Evolutionary conservation across 2,113 vertebrate genomes (phyloP), one percentile per base, ranked within the genome.

Genomic region (Pachyramphus minor): DNA sequence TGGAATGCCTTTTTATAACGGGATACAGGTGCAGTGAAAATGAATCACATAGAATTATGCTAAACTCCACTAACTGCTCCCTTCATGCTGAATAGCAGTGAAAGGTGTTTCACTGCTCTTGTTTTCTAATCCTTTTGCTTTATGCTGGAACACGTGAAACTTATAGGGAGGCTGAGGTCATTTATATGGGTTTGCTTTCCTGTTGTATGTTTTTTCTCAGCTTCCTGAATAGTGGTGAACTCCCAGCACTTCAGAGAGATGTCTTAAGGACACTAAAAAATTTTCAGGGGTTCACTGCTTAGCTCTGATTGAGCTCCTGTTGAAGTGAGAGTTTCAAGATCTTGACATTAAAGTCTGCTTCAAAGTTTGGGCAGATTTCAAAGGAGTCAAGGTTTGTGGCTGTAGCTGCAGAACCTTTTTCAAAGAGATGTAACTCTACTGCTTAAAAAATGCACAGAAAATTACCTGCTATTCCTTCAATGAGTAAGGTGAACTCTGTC

Each of bases 61-160:
- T 96, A 60, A 95, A 78, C 52, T 92, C 68, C 64, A 60, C 76
- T 88, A 60, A 93, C 76, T 92, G 72, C 35, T 97, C 73, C 76
- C 82, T 91, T 83, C 68, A 11, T 59, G 60, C 75, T 68, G 56
- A 92, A 45, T 8, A 75, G 60, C 68, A 78, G 41, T 75, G 52
- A 92, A 83, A 96, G 82, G 72, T 85, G 64, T 92, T 96, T 86
- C 80, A 64, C 76, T 86, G 75, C 24, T 80, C 41, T 94, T 87
- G n/a, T 74, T 90, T 91, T 59, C 68, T 84, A 45, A 68, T 74
- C 28, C 21, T 88, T 71, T 68, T 71, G 20, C 66, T 84, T 84
- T 84, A 1, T n/a, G 24, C 17, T 41, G 39, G 19, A 58, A 13
- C 6, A 0, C 15, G 23, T 69, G 63, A 86, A 67, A 67, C 52